phyloP scores from a whole-genome alignment of 2,888 invertebrate genomes.

The Eupithecia exiguata region DNA sequence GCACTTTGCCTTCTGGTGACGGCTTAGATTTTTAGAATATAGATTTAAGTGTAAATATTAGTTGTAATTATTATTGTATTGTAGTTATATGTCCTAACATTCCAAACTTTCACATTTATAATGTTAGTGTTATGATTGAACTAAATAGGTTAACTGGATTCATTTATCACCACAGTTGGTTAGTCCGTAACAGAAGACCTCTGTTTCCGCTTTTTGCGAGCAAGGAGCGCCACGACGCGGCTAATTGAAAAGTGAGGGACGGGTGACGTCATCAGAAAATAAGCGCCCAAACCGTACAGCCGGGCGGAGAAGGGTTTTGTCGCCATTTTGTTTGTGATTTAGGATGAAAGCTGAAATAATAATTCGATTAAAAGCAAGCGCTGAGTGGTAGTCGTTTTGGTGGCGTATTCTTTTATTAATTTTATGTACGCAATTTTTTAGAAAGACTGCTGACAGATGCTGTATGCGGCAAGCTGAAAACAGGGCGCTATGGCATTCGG shows the following conservation, averaged over 20 bases:
- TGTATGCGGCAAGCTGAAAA: too few relatives aligned
- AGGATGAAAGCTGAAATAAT: slow-evolving; percentile 1
- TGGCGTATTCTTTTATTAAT: not conserved
- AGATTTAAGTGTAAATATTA: too few relatives aligned
- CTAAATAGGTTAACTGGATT: not conserved
- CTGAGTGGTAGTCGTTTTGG: not conserved
- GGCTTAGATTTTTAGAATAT: too few relatives aligned
- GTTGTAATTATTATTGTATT: too few relatives aligned
- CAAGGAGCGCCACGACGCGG: slow-evolving; percentile 40
- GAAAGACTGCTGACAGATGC: too few relatives aligned
- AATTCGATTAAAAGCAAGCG: slow-evolving; percentile 2
- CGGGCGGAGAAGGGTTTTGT: not conserved
- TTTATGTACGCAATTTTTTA: not conserved
- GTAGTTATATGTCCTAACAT: too few relatives aligned
- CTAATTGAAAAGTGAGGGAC: slow-evolving; percentile 42
- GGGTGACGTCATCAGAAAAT: slow-evolving; percentile 35
- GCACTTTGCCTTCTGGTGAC: too few relatives aligned
- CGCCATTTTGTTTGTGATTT: not conserved
- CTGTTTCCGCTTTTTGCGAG: slow-evolving; percentile 35
- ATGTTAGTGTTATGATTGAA: not conserved
- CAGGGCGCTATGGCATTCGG: too few relatives aligned
- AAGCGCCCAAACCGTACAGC: slow-evolving; percentile 17
- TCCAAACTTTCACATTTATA: too few relatives aligned
- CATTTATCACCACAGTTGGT: not conserved
- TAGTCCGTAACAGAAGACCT: slow-evolving; percentile 1